Conservation (phyloP, 2,113 vertebrate genomes). For the Geococcyx californianus region DNA sequence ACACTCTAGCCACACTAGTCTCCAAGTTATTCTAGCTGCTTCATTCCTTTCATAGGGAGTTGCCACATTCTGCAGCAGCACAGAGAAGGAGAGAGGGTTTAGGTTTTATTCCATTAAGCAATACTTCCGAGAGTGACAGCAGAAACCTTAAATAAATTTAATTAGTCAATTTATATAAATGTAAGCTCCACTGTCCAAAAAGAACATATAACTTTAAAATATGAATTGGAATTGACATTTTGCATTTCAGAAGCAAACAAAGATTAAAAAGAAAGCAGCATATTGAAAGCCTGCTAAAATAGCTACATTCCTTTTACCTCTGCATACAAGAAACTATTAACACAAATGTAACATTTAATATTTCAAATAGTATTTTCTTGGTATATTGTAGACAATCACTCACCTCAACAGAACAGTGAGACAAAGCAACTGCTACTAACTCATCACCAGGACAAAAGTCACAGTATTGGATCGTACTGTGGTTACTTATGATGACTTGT, state of each 20-base stretch:
- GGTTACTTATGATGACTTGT: slow-evolving; percentile 80
- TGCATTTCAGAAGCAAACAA: background rate
- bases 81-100: background rate
- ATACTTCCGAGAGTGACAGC: background rate
- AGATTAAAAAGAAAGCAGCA: background rate
- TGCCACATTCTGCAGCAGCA: background rate
- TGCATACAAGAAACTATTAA: background rate
- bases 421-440: slow-evolving; percentile 88
- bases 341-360: background rate
- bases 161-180: background rate
- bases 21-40: background rate
- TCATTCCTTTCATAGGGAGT: background rate
- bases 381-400: background rate
- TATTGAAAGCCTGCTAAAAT: background rate
- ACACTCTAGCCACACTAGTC: background rate
- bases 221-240: background rate
- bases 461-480: slow-evolving; percentile 89
- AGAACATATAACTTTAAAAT: background rate
- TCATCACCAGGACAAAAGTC: slow-evolving; percentile 86
- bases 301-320: background rate
- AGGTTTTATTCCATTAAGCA: background rate
- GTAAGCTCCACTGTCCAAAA: background rate
- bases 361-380: background rate
- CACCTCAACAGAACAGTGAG: slow-evolving; percentile 94
- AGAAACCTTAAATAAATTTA: background rate